A percentile compares a stretch with the other conserved stretches of the same genome.
phyloP scores from a whole-genome alignment of 2,797 vertebrate species.

The Anguilla pacifica region DNA sequence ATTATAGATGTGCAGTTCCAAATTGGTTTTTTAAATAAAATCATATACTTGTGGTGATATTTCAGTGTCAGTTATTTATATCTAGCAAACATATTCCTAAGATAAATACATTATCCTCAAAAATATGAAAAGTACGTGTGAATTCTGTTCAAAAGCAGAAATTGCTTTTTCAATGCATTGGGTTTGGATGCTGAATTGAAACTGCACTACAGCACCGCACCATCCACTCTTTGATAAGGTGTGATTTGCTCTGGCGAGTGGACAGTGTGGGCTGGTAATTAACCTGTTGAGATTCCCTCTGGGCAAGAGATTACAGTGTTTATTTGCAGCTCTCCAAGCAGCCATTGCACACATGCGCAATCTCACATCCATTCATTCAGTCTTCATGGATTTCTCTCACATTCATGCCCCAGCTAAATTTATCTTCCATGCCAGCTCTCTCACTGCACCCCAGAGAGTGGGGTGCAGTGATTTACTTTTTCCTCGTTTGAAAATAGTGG shows the following conservation, averaged over 20 bases:
- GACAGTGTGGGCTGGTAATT: conserved; percentile 19
- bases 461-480: not conserved
- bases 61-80: not conserved
- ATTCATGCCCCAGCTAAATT: not conserved
- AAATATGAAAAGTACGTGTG: not conserved
- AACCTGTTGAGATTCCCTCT: conserved; percentile 16
- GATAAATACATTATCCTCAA: not conserved
- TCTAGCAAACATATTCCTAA: not conserved
- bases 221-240: not conserved
- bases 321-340: not conserved
- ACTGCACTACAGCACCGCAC: not conserved
- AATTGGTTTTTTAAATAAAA: not conserved
- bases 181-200: not conserved
- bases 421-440: not conserved
- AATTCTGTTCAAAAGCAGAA: not conserved
- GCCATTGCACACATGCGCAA: not conserved
- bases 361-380: not conserved
- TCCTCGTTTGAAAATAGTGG: not conserved
- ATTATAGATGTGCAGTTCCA: not conserved
- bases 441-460: not conserved
- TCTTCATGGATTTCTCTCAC: not conserved
- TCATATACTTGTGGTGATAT: not conserved
- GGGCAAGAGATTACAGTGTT: conserved; percentile 14
- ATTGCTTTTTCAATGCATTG: not conserved
- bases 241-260: not conserved